Conservation (phyloP, 2,113 vertebrate species). For the Cygnus atratus region DNA sequence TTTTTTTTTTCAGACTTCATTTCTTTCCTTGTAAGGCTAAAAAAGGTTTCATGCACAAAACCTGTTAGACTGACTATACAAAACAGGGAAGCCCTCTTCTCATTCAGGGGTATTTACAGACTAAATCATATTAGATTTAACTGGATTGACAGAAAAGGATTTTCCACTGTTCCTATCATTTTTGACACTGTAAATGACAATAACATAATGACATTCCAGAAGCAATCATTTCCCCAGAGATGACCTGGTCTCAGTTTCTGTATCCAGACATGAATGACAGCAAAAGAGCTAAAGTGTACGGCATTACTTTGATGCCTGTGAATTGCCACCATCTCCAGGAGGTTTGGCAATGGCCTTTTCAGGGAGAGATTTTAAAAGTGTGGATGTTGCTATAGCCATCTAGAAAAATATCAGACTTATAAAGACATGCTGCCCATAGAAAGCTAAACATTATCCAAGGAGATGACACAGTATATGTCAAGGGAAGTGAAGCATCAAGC, state of each 20-base stretch:
- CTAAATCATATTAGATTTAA: background rate
- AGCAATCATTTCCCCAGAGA: background rate
- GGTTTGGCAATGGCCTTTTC: background rate
- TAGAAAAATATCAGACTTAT: background rate
- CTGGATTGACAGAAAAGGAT: background rate
- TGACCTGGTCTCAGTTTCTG: background rate
- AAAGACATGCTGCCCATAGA: background rate
- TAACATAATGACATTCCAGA: background rate
- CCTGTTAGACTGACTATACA: background rate
- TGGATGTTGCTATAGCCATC: background rate
- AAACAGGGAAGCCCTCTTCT: background rate
- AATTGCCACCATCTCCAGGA: background rate
- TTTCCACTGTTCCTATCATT: background rate
- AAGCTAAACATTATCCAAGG: background rate
- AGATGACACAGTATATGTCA: background rate
- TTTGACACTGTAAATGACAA: background rate
- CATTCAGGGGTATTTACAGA: background rate
- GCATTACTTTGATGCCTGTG: background rate
- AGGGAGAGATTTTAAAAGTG: background rate
- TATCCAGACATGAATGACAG: background rate
- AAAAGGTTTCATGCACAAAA: background rate
- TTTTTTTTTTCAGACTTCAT: background rate
- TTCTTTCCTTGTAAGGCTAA: background rate
- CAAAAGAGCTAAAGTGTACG: background rate
- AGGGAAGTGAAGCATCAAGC: background rate